Percentiles rank a stretch among this genome's conserved stretches.
phyloP scores from a whole-genome alignment of 2,113 vertebrate genomes.

The Pachyramphus minor region DNA sequence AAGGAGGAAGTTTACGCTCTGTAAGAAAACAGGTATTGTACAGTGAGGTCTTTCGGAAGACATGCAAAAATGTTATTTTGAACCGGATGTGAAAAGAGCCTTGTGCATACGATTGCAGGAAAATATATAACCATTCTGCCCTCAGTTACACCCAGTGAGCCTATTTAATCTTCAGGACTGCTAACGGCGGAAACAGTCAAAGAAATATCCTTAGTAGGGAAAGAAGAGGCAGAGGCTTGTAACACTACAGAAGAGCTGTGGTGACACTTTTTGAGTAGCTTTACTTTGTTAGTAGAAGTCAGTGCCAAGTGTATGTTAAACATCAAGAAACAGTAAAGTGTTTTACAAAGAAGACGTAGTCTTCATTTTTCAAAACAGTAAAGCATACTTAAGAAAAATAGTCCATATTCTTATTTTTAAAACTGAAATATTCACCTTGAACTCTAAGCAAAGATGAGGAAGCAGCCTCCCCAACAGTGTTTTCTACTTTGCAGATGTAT shows the following conservation, averaged over 20 bases:
- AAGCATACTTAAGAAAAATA: background rate
- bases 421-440: slow-evolving; percentile 80
- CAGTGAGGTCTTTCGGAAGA: background rate
- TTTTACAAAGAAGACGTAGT: background rate
- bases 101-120: background rate
- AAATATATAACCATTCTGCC: background rate
- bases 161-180: background rate
- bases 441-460: slow-evolving; percentile 86
- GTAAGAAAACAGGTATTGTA: slow-evolving; percentile 62
- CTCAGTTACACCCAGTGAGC: background rate
- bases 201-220: background rate
- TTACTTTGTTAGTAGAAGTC: background rate
- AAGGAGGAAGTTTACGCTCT: slow-evolving; percentile 94
- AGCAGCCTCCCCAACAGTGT: slow-evolving; percentile 84
- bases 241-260: background rate
- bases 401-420: background rate
- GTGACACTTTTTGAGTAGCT: background rate
- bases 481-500: slow-evolving; percentile 95
- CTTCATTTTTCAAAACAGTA: background rate
- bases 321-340: background rate
- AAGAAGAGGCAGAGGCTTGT: background rate
- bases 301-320: background rate
- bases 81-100: background rate
- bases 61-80: background rate
- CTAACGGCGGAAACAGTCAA: background rate